These are phyloP conservation scores for Achlya flavicornis DNA, from an alignment of 2,888 invertebrate genomes.

Conservation along the genomic window DNA sequence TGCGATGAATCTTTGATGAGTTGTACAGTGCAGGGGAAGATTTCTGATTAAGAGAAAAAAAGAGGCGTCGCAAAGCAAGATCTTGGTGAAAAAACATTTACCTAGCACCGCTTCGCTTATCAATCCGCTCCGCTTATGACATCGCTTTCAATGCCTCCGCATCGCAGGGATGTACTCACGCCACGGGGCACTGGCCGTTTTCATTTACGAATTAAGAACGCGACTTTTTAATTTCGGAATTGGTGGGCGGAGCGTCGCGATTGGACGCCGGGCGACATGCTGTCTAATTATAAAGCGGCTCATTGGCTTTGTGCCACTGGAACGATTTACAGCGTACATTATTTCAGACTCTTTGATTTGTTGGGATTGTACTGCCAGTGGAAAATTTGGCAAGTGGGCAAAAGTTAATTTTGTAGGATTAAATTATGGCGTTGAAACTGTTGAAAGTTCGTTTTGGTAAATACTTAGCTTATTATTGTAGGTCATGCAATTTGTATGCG, in stretches of 20 bases:
- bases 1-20: too few relatives aligned
- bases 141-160: constrained; percentile 33
- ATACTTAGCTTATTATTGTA: neutral
- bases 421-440: neutral
- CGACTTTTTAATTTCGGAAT: constrained; percentile 64
- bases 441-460: neutral
- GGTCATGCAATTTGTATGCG: too few relatives aligned
- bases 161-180: constrained; percentile 28
- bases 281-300: constrained; percentile 63
- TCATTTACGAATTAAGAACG: constrained; percentile 51
- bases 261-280: constrained; percentile 60
- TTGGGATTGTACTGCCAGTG: neutral
- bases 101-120: neutral
- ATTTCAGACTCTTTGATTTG: constrained; percentile 8
- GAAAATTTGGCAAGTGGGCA: neutral
- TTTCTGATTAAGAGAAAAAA: too few relatives aligned
- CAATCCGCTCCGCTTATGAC: constrained; percentile 22
- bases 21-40: too few relatives aligned
- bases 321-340: constrained; percentile 6
- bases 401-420: neutral
- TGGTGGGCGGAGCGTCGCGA: constrained; percentile 55
- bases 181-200: constrained; percentile 40
- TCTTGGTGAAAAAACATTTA: too few relatives aligned
- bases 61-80: too few relatives aligned
- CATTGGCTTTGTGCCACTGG: constrained; percentile 37